phyloP scores from a whole-genome alignment of 2,888 invertebrate species.

The Chrysotoxum bicinctum region DNA sequence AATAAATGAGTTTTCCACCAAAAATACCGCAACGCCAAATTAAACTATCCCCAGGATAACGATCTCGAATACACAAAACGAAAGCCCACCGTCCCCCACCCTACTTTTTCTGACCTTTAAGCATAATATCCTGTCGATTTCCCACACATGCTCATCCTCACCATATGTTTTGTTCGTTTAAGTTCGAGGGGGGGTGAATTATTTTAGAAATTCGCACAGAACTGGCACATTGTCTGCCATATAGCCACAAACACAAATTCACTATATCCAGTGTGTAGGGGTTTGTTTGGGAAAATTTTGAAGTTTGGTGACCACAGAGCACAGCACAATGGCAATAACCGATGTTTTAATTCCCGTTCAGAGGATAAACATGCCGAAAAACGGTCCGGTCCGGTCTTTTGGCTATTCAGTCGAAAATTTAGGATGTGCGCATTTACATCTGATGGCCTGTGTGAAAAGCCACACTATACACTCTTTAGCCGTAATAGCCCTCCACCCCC shows the following conservation, averaged over 20 bases:
- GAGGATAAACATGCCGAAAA: constrained; percentile 57
- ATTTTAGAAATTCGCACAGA: constrained; percentile 53
- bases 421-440: constrained; percentile 33
- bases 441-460: constrained; percentile 27
- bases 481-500: neutral
- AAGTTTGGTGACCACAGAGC: constrained; percentile 54
- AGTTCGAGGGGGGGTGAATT: constrained; percentile 43
- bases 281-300: constrained; percentile 23
- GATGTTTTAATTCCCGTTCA: constrained; percentile 64
- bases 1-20: constrained; percentile 58
- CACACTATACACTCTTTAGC: neutral
- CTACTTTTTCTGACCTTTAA: neutral
- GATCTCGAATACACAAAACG: neutral
- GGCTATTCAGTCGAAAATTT: constrained; percentile 17
- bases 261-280: neutral
- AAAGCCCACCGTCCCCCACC: neutral
- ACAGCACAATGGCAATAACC: constrained; percentile 57
- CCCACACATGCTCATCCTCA: neutral
- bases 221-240: neutral
- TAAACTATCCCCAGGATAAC: constrained; percentile 49
- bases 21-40: constrained; percentile 51
- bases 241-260: neutral
- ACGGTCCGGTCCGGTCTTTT: constrained; percentile 1
- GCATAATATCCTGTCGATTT: neutral
- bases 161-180: neutral